Evolutionary conservation across 2,113 vertebrate genomes (phyloP), one percentile per base, ranked within the genome.

Genomic region (Galemys pyrenaicus): DNA sequence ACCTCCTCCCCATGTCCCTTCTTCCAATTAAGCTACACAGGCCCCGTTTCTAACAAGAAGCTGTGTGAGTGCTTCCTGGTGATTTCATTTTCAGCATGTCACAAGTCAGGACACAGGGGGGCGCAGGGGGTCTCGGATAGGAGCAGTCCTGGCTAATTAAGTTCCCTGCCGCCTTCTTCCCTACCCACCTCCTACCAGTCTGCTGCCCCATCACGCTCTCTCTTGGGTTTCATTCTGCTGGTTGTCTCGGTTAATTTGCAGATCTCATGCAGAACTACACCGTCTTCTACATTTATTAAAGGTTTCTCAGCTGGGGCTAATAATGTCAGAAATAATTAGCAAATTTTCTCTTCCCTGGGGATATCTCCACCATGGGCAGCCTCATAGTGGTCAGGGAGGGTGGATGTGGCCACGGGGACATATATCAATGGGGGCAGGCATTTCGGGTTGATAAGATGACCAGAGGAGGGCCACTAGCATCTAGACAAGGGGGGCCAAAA

Each of bases 301-400:
- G 81, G 62, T 93, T 98, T 97, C 95, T 97, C 96, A 73, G 81
- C 28, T 71, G 71, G 83, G 0, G 1, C 96, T 96, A 97, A 97
- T 97, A 94, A 96, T 84, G 95, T 82, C 74, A 85, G 87, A 82
- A 97, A 96, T 98, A 97, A 98, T 97, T 95, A 98, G 96, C 35
- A 82, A 87, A 89, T 86, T 92, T 49, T 73, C 62, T 56, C 35
- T 86, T 39, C 56, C 39, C 46, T 65, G 46, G 28, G 68, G 68
- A 1, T 62, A 15, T 65, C 73, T 82, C 32, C 28, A 94, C 89
- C 15, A 0, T 49, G 82, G 58, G 10, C 35, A 51, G 74, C 80
- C 68, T 95, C 22, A n/a, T 39, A 46, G 68, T 56, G 58, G 88
- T 58, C 37, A 75, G 74, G 11, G 39, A 91, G 37, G 26, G 2